Percentiles rank a stretch among this genome's conserved stretches.
Conservation (phyloP, 37 sponge, comb jelly and placozoan genomes). For the Corticium candelabrum region DNA sequence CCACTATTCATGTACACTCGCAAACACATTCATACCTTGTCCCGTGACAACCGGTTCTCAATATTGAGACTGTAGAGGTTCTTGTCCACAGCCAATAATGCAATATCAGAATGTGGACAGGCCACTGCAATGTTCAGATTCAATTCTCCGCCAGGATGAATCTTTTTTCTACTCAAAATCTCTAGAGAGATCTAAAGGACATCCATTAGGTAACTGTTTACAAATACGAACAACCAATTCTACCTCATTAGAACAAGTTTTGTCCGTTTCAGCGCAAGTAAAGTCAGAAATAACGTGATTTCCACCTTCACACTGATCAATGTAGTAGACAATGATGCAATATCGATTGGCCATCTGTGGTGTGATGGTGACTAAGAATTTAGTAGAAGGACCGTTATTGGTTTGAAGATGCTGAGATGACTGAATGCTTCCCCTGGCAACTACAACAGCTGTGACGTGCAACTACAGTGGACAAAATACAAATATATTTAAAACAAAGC, state of each 20-base stretch:
- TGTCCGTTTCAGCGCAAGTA: not conserved
- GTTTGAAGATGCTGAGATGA: not conserved
- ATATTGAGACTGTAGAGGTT: no score
- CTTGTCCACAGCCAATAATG: not conserved
- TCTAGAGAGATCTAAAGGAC: no score
- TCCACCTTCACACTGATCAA: not conserved
- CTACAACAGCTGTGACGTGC: not conserved
- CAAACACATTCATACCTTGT: no score
- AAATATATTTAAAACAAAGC: conserved; percentile 1
- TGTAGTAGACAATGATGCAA: not conserved
- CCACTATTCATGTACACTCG: no score
- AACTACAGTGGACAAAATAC: no score
- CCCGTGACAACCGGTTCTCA: no score
- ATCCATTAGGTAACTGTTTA: no score
- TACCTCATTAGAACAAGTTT: not conserved
- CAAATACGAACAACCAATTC: no score
- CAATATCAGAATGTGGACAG: not conserved
- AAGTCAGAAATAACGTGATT: not conserved
- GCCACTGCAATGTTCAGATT: not conserved
- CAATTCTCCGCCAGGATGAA: not conserved
- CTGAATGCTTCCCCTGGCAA: not conserved
- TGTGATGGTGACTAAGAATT: not conserved
- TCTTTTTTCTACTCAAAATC: no score
- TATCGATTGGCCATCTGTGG: not conserved
- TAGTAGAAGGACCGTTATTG: not conserved